These are phyloP conservation scores for Drosophila ustulata DNA, from an alignment of 2,888 invertebrate genomes.

Conservation along the genomic window DNA sequence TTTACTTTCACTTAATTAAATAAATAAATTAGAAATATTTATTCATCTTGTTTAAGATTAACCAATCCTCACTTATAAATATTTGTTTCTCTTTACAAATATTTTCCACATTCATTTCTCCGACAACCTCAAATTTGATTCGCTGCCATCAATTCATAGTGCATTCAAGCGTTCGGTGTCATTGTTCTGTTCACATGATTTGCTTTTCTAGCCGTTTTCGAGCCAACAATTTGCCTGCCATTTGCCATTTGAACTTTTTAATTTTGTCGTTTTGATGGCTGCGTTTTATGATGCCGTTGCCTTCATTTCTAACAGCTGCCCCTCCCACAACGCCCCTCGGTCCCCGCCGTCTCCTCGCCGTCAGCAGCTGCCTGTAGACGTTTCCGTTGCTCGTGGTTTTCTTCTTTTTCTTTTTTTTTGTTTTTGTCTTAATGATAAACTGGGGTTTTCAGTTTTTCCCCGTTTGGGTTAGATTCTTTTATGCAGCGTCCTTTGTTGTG, in stretches of 20 bases:
- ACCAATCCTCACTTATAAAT: not conserved
- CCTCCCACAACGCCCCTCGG: not conserved
- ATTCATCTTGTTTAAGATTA: too few relatives aligned
- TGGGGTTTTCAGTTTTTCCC: conserved; percentile 49
- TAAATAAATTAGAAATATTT: too few relatives aligned
- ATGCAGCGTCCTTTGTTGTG: conserved; percentile 59
- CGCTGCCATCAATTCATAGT: conserved; percentile 13
- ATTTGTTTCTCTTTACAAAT: not conserved
- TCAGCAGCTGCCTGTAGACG: conserved; percentile 49
- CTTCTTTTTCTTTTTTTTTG: too few relatives aligned
- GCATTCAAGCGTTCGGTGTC: conserved; percentile 40
- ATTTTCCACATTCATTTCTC: not conserved
- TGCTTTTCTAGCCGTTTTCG: conserved; percentile 49
- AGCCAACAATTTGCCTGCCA: conserved; percentile 69
- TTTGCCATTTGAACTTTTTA: conserved; percentile 79
- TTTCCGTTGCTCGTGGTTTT: conserved; percentile 64
- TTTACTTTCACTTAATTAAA: too few relatives aligned
- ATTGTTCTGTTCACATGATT: conserved; percentile 22
- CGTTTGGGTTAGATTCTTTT: conserved; percentile 40
- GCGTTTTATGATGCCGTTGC: conserved; percentile 78
- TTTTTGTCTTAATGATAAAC: conserved; percentile 74
- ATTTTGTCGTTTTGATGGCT: conserved; percentile 78
- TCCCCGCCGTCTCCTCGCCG: not conserved
- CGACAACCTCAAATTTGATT: not conserved
- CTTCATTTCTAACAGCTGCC: conserved; percentile 50